Conservation (phyloP, 2,888 invertebrate genomes). For the Eupithecia subfuscata region DNA sequence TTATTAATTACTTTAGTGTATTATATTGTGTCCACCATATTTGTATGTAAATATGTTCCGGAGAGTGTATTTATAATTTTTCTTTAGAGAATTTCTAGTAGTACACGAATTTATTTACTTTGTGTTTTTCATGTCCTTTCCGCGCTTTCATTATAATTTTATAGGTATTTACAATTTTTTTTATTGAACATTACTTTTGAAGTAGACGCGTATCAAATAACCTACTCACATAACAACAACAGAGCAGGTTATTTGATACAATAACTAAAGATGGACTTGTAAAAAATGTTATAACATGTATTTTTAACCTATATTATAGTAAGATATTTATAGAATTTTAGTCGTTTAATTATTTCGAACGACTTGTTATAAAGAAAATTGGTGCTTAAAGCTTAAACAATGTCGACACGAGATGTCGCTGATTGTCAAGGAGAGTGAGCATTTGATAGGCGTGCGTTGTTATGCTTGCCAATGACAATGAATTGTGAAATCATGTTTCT, state of each 20-base stretch:
- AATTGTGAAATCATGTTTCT: slow-evolving; percentile 40
- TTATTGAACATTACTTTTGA: slow-evolving; percentile 55
- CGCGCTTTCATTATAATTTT: slow-evolving; percentile 61
- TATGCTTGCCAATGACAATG: slow-evolving; percentile 66
- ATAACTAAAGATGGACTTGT: slow-evolving; percentile 81
- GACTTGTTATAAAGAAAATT: slow-evolving; percentile 85
- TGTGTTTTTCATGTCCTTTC: slow-evolving; percentile 58
- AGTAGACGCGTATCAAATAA: slow-evolving; percentile 60
- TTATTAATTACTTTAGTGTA: slow-evolving; percentile 74
- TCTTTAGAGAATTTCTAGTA: slow-evolving; percentile 59
- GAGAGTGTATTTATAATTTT: slow-evolving; percentile 62
- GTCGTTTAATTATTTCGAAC: slow-evolving; percentile 85
- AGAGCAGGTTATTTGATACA: slow-evolving; percentile 62
- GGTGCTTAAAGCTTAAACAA: slow-evolving; percentile 83
- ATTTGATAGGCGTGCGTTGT: slow-evolving; percentile 84
- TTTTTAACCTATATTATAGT: slow-evolving; percentile 84
- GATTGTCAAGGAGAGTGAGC: slow-evolving; percentile 80
- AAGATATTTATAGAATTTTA: slow-evolving; percentile 84
- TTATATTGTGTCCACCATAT: slow-evolving; percentile 62
- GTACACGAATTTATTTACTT: slow-evolving; percentile 54
- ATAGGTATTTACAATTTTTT: slow-evolving; percentile 63
- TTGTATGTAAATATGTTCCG: slow-evolving; percentile 78
- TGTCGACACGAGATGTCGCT: slow-evolving; percentile 71
- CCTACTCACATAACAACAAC: slow-evolving; percentile 52
- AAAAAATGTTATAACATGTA: slow-evolving; percentile 83